Base-by-base conservation (phyloP, 2,797 vertebrate genomes). In the Gadopsis marmoratus region DNA sequence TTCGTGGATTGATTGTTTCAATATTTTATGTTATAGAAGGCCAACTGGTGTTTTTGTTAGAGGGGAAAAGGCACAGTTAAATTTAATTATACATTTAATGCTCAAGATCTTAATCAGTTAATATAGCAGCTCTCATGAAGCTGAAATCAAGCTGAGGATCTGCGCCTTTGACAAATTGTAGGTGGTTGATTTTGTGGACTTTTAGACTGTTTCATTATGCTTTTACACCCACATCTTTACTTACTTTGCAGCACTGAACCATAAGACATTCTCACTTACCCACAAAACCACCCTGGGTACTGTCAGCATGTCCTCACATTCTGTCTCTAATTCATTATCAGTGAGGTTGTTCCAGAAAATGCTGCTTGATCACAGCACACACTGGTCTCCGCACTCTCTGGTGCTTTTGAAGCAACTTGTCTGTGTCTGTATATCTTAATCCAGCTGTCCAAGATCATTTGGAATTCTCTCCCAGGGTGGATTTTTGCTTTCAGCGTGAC, bases 311-410 rank as follows among this genome's bases (percentile, higher is more conserved):
- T 84, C 81, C 56, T 80, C 59, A 77, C 68, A 86, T 75, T 73
- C 70, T 68, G 47, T 47, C 45, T 79, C 48, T 74, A 76, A 79
- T 78, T 85, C 86, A 83, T 79, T 76, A 78, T 55, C 76, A 75
- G 50, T 61, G 82, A 84, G 61, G 68, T 76, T 77, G 79, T 79
- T 90, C 78, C 89, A 88, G 78, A 81, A 89, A 80, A 82, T 48
- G 63, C 69, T 71, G 56, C 75, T 69, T 66, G 74, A 85, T 89
- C 70, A 76, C 78, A 67, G 69, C 79, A 81, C 76, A 82, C 59
- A 23, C 59, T 68, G 35, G 9, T 80, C 58, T 64, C 16, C 2
- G 9, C 61, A 84, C 74, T 81, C 51, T 76, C 70, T n/a, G 37
- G 71, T 71, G 72, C 74, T 78, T 85, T 74, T 85, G 26, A 80